Conservation (phyloP, 1,140 invertebrate genomes). For the Frieseomelitta varia region DNA sequence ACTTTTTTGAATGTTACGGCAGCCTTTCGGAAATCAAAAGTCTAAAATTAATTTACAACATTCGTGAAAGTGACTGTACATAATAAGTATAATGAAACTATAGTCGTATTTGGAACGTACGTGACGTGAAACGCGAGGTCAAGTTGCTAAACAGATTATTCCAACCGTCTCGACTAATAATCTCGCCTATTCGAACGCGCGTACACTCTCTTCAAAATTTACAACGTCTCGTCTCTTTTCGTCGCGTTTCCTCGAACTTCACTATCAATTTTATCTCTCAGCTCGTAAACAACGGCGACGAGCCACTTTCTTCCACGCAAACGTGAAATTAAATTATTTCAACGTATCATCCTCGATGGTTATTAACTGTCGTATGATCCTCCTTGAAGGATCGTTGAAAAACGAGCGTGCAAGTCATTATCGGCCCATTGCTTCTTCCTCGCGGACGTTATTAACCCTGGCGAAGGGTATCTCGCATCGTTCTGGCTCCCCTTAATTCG, state of each 20-base stretch:
- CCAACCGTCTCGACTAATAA: not conserved
- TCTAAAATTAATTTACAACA: too few relatives aligned
- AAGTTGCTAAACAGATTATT: not conserved
- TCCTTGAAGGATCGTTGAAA: not conserved
- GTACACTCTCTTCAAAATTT: not conserved
- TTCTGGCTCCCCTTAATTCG: conserved; percentile 27
- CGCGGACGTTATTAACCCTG: conserved; percentile 7
- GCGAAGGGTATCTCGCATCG: not conserved
- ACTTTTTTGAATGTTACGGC: too few relatives aligned
- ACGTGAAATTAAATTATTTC: not conserved
- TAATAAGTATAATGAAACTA: too few relatives aligned
- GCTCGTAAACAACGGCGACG: not conserved
- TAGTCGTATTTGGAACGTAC: not conserved
- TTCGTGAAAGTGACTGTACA: too few relatives aligned
- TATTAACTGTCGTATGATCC: conserved; percentile 10
- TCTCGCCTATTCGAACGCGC: not conserved
- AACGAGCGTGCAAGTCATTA: not conserved
- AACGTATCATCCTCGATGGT: not conserved
- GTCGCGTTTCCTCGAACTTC: not conserved
- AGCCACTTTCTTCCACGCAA: not conserved
- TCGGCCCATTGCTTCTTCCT: not conserved
- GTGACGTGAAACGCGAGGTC: too few relatives aligned
- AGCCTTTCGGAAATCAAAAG: too few relatives aligned
- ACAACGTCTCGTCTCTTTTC: too few relatives aligned
- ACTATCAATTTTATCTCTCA: not conserved